phyloP scores from a whole-genome alignment of 2,797 vertebrate genomes.

The Mus caroli region DNA sequence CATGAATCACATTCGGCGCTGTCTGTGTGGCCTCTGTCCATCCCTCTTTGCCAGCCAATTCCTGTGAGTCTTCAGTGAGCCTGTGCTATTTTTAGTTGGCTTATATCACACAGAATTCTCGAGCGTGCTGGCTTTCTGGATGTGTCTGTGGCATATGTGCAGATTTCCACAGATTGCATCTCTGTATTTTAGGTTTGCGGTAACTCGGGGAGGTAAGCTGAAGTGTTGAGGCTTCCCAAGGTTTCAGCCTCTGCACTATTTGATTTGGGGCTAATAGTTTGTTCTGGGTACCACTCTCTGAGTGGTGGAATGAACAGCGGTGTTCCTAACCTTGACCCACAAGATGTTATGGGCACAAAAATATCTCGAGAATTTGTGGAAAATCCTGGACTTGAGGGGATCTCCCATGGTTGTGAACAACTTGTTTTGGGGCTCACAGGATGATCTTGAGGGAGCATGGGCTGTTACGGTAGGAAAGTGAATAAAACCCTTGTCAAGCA shows the following conservation, averaged over 20 bases:
- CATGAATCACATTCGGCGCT: neutral
- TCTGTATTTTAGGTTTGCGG: slow-evolving; percentile 4
- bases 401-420: neutral
- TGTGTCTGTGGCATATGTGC: slow-evolving; percentile 23
- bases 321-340: neutral
- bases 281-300: neutral
- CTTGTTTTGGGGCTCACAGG: neutral
- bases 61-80: neutral
- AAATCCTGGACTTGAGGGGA: neutral
- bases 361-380: neutral
- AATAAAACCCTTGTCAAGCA: neutral
- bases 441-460: neutral
- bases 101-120: neutral
- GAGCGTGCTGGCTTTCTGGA: slow-evolving; percentile 39
- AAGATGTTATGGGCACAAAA: neutral
- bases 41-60: neutral
- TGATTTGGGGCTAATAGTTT: neutral
- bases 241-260: neutral
- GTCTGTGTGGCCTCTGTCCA: neutral
- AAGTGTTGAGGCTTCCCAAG: neutral
- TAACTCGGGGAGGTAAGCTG: neutral
- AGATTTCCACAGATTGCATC: neutral
- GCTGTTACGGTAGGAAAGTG: neutral
- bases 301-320: no score
- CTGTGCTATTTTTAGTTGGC: slow-evolving; percentile 8